Conservation (phyloP, 2,797 vertebrate species). For the Argya squamiceps region DNA sequence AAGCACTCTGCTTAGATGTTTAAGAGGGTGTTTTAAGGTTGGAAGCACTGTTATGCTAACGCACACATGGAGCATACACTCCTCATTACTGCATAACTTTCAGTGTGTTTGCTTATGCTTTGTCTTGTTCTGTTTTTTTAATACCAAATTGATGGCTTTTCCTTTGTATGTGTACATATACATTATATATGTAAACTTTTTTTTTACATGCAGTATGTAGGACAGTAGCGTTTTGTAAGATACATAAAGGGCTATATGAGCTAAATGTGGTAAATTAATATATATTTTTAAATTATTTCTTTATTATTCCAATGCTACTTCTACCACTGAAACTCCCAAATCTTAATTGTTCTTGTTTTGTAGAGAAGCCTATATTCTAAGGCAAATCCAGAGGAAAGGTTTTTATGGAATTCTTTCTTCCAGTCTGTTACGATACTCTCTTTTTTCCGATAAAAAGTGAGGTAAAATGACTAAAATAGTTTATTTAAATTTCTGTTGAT, state of each 20-base stretch:
- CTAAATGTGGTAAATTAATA: slow-evolving; percentile 51
- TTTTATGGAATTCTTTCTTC: slow-evolving; percentile 1
- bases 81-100: background rate
- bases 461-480: background rate
- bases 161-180: slow-evolving; percentile 16
- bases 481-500: background rate
- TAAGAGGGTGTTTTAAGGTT: background rate
- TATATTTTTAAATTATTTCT: slow-evolving; percentile 27
- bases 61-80: background rate
- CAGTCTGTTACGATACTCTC: background rate
- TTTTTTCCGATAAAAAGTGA: slow-evolving; percentile 10
- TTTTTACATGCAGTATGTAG: slow-evolving; percentile 42
- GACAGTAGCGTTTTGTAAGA: slow-evolving; percentile 58
- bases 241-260: slow-evolving; percentile 67
- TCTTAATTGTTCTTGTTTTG: background rate
- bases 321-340: background rate
- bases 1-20: background rate
- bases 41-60: background rate
- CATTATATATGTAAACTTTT: background rate
- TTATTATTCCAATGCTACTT: background rate
- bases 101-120: slow-evolving; percentile 10
- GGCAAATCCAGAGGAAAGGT: background rate
- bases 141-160: background rate
- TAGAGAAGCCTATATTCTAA: background rate
- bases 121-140: background rate